Base-by-base conservation (phyloP, 2,888 invertebrate species). In the Lepas anatifera region DNA sequence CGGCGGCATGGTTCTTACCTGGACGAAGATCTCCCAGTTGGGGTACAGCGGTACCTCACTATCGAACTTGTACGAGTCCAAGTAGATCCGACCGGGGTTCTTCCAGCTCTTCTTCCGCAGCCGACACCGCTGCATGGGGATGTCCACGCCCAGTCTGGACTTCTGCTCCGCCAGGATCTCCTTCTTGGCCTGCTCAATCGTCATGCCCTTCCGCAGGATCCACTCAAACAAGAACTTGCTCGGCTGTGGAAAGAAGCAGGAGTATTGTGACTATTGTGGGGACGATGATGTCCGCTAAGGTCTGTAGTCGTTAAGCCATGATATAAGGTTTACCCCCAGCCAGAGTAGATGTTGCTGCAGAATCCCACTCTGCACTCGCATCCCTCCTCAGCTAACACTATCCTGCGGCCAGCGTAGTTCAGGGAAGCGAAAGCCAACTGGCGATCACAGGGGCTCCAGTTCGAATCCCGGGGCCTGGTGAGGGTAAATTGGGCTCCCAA, bases 31-130 rank as follows among this genome's bases (percentile, higher is more conserved):
- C 75, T 87, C 87, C 79, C 83, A 83, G 75, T 81, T 83, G 35
- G 81, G 78, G 73, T 81, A 80, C 22, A 82, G 76, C 39, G 79
- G 77, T 48, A 85, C 81, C 75, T 86, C 85, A 72, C 85, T 84
- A 68, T 83, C 84, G 71, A 83, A 83, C 73, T 86, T 84, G 73
- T 86, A 84, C 37, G 75, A 74, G 75, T 89, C 86, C 50, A 85
- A 77, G 74, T 86, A 86, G 46, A 89, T 84, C 75, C 83, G 84
- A 1, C 83, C 83, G 0, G 87, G 86, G 76, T 83, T 84, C 74
- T 86, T 85, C 79, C 85, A 85, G 68, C 82, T 84, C 77, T 88
- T 89, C 74, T 86, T 85, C 75, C 89, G 82, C 75, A 90, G 79
- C 68, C 89, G 83, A 35, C 58, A 58, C 58, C 58, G 32, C 32